Evolutionary conservation across 2,888 invertebrate genomes (phyloP).

Genomic region (Cantharis lateralis): DNA sequence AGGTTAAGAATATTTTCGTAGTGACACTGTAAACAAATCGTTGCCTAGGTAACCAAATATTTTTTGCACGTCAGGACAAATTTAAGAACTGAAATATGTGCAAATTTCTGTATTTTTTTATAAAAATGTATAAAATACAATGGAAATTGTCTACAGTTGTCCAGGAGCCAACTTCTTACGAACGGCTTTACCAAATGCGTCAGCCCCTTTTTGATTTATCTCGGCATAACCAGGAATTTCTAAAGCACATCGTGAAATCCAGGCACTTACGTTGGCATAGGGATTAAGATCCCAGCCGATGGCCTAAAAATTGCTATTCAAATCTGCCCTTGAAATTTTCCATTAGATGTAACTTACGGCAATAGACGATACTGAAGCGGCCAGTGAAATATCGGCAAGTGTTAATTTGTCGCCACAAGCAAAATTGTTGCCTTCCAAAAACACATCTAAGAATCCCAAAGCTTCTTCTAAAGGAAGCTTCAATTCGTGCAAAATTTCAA

Average conservation of each 20-base stretch:
- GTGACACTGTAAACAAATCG: not conserved
- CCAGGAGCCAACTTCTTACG: constrained; percentile 59
- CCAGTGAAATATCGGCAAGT: constrained; percentile 67
- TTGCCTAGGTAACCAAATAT: not conserved
- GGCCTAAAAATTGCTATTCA: constrained; percentile 54
- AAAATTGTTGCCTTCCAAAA: constrained; percentile 63
- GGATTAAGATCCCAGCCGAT: constrained; percentile 62
- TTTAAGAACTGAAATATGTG: not conserved
- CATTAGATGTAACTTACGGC: constrained; percentile 54
- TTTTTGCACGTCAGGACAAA: too few relatives aligned
- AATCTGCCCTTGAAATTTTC: not conserved
- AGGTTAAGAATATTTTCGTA: not conserved
- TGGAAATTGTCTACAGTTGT: constrained; percentile 47
- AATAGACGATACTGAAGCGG: constrained; percentile 62
- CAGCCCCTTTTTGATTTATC: constrained; percentile 63
- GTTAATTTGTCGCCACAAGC: constrained; percentile 66
- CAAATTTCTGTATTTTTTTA: not conserved
- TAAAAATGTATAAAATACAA: not conserved
- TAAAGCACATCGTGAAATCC: constrained; percentile 63
- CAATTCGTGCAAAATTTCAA: constrained; percentile 59
- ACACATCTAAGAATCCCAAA: constrained; percentile 64
- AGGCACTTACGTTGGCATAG: constrained; percentile 63
- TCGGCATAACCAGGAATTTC: constrained; percentile 63
- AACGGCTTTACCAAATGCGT: constrained; percentile 62
- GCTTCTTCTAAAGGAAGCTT: constrained; percentile 63